phyloP scores from a whole-genome alignment of 2,113 vertebrate genomes.

The Electrona antarctica region DNA sequence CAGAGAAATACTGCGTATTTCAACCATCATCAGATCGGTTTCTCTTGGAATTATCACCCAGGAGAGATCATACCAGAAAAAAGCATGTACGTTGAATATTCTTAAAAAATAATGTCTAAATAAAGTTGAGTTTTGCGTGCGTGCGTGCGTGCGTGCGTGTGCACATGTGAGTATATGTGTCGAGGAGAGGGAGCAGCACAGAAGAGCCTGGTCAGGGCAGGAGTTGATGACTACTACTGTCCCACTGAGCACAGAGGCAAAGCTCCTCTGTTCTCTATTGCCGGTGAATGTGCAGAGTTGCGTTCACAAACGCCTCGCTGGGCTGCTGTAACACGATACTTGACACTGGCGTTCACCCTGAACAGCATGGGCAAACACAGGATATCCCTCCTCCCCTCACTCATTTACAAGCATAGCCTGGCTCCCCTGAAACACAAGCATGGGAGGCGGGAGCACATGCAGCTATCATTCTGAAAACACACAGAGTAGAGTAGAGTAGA shows the following conservation, averaged over 20 bases:
- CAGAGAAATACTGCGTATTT: no score
- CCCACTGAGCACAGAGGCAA: background rate
- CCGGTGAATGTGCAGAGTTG: slow-evolving; percentile 23
- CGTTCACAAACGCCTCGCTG: slow-evolving; percentile 25
- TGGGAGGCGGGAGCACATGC: no score
- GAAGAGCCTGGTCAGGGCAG: no score
- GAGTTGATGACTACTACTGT: no score
- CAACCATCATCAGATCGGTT: no score
- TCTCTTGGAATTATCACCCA: no score
- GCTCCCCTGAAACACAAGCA: slow-evolving; percentile 38
- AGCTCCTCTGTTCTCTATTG: slow-evolving; percentile 13
- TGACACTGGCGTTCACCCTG: slow-evolving; percentile 67
- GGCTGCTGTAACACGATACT: slow-evolving; percentile 68
- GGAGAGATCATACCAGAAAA: no score
- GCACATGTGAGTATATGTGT: slow-evolving; percentile 1
- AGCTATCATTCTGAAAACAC: no score
- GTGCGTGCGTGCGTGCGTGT: slow-evolving; percentile 8
- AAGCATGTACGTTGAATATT: no score
- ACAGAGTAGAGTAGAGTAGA: no score
- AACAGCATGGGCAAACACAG: slow-evolving; percentile 63
- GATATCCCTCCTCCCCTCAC: slow-evolving; percentile 53
- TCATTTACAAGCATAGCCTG: slow-evolving; percentile 38
- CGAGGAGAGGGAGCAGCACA: background rate
- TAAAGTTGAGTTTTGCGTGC: background rate
- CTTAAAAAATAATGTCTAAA: no score